Percentiles rank a stretch among this genome's conserved stretches.
These are phyloP conservation scores for Numenius phaeopus DNA, from an alignment of 2,797 vertebrate genomes.

Conservation along the genomic window DNA sequence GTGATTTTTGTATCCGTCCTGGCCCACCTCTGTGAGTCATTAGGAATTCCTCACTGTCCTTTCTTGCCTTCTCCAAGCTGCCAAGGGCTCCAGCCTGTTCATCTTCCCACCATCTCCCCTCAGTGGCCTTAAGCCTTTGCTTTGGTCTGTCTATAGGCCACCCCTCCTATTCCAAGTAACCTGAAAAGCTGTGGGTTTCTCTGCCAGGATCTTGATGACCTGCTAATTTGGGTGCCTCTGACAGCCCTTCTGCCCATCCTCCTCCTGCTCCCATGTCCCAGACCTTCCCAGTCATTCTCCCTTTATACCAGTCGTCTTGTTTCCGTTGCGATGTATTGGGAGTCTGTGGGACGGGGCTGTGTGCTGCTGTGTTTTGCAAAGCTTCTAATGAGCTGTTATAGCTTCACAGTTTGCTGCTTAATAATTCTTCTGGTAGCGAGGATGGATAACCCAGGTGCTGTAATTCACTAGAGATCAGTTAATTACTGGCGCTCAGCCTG, in stretches of 20 bases:
- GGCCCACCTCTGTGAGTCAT: not conserved
- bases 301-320: not conserved
- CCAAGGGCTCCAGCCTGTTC: not conserved
- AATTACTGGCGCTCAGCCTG: slow-evolving; percentile 20
- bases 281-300: not conserved
- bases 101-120: not conserved
- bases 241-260: not conserved
- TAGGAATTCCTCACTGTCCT: not conserved
- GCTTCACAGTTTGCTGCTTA: slow-evolving; percentile 27
- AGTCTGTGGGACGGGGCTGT: not conserved
- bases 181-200: not conserved
- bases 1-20: not conserved
- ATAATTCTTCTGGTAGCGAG: not conserved
- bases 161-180: not conserved
- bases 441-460: slow-evolving; percentile 9
- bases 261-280: not conserved
- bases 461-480: slow-evolving; percentile 27
- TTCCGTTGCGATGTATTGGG: not conserved
- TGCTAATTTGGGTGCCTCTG: not conserved
- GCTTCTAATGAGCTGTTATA: not conserved
- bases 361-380: slow-evolving; percentile 3
- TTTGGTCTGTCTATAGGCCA: not conserved
- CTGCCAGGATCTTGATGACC: not conserved
- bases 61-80: not conserved
- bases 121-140: not conserved